Percentiles rank a stretch among this genome's conserved stretches.
phyloP scores from a whole-genome alignment of 1,140 invertebrate genomes.

The Odontomachus brunneus region DNA sequence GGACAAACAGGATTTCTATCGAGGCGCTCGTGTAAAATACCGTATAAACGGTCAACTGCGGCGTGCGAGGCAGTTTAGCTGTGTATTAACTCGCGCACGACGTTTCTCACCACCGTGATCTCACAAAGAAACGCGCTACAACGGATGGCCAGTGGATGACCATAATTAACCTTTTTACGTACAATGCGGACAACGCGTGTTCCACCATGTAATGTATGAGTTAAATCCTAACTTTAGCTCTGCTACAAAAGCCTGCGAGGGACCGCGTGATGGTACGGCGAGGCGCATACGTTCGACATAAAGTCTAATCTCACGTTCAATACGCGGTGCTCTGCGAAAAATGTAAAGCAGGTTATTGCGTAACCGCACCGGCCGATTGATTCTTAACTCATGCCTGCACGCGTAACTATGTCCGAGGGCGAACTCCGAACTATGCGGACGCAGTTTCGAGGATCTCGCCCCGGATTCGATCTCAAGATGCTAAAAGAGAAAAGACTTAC shows the following conservation, averaged over 20 bases:
- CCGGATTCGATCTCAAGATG: no score
- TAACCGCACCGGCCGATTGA: neutral
- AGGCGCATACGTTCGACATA: neutral
- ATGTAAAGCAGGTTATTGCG: neutral
- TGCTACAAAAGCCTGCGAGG: neutral
- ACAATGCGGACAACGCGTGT: neutral
- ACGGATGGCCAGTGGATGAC: neutral
- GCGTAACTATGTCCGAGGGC: neutral
- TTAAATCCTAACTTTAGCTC: slow-evolving; percentile 5
- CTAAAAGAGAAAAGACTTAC: no score
- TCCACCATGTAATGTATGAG: neutral
- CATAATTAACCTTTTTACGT: neutral
- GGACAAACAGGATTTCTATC: slow-evolving; percentile 25
- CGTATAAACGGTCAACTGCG: neutral
- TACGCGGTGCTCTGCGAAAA: neutral
- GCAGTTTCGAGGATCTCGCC: no score
- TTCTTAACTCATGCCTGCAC: neutral
- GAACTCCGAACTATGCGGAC: no score
- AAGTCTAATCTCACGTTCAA: neutral
- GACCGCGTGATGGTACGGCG: neutral
- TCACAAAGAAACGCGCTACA: neutral
- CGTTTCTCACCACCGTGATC: neutral
- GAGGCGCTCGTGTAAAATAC: neutral
- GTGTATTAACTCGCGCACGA: neutral
- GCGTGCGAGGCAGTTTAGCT: neutral